A percentile compares a stretch with the other conserved stretches of the same genome.
Evolutionary conservation across 2,888 invertebrate species (phyloP).

Genomic region (Ophraella communa): DNA sequence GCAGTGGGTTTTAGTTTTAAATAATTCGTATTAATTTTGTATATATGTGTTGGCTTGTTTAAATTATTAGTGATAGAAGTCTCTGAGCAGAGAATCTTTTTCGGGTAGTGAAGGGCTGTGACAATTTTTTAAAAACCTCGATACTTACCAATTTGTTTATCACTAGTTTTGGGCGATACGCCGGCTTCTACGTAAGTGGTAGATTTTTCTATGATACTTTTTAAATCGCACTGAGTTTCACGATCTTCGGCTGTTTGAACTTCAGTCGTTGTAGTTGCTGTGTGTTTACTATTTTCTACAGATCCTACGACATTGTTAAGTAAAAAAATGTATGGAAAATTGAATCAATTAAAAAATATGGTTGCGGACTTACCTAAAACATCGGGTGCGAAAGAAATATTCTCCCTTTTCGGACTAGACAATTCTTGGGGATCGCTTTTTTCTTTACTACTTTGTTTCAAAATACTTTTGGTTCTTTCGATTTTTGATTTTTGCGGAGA

Average conservation of each 20-base stretch:
- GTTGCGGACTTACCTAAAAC: neutral
- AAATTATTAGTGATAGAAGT: too few relatives aligned
- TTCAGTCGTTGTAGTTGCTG: neutral
- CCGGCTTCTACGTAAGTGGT: conserved; percentile 26
- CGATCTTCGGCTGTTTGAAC: conserved; percentile 16
- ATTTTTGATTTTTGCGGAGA: conserved; percentile 45
- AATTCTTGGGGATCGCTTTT: conserved; percentile 45
- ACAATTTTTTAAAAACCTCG: too few relatives aligned
- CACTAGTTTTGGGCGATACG: conserved; percentile 29
- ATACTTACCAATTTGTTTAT: conserved; percentile 34
- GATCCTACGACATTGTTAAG: neutral
- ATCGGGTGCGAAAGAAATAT: conserved; percentile 52
- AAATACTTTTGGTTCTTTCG: conserved; percentile 57
- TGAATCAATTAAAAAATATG: too few relatives aligned
- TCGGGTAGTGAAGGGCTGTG: too few relatives aligned
- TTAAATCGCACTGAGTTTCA: conserved; percentile 28
- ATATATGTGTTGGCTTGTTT: too few relatives aligned
- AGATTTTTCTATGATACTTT: conserved; percentile 6
- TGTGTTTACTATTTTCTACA: neutral
- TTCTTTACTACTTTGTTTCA: conserved; percentile 57
- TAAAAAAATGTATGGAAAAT: too few relatives aligned
- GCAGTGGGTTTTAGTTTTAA: too few relatives aligned
- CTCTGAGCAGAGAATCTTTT: too few relatives aligned
- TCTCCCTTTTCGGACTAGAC: conserved; percentile 55
- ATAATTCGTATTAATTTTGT: too few relatives aligned